A percentile compares a stretch with the other conserved stretches of the same genome.
Evolutionary conservation across 2,888 invertebrate genomes (phyloP).

Genomic region (Amitus sp.): DNA sequence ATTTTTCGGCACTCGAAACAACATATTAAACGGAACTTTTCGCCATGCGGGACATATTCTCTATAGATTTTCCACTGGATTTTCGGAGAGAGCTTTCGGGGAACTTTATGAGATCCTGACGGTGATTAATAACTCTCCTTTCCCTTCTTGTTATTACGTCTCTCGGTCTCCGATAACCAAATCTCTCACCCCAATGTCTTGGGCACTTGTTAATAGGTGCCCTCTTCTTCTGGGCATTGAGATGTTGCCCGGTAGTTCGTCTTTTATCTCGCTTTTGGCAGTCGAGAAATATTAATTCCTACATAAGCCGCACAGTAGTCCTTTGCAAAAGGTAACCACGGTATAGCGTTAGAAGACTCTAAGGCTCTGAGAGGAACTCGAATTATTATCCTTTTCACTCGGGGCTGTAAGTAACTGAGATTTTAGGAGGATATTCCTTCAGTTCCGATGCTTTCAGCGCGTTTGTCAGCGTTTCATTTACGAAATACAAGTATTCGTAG

Average conservation of each 20-base stretch:
- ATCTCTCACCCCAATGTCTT: slow-evolving; percentile 36
- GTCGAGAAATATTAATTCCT: slow-evolving; percentile 39
- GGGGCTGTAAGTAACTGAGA: slow-evolving; percentile 28
- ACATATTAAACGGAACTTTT: background rate
- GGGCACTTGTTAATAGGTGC: slow-evolving; percentile 25
- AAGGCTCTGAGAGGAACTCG: slow-evolving; percentile 19
- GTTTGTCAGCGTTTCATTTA: slow-evolving; percentile 25
- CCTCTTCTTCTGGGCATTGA: slow-evolving; percentile 27
- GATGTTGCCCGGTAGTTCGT: slow-evolving; percentile 5
- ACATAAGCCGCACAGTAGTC: slow-evolving; percentile 37
- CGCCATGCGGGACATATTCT: slow-evolving; percentile 32
- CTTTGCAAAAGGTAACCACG: slow-evolving; percentile 35
- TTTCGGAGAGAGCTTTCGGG: slow-evolving; percentile 35
- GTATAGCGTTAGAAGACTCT: slow-evolving; percentile 6
- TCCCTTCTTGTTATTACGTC: slow-evolving; percentile 12
- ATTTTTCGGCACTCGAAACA: too few species aligned
- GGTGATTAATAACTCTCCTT: slow-evolving; percentile 62
- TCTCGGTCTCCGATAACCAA: slow-evolving; percentile 12
- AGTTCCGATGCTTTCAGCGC: slow-evolving; percentile 19
- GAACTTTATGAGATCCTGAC: slow-evolving; percentile 62
- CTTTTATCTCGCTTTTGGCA: slow-evolving; percentile 27
- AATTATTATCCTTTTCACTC: slow-evolving; percentile 29
- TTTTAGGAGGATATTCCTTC: slow-evolving; percentile 25
- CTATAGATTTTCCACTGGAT: slow-evolving; percentile 54
- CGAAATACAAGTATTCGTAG: background rate